Evolutionary conservation across 2,888 invertebrate genomes (phyloP), one percentile per base, ranked within the genome.

Genomic region (Lithophane leautieri): DNA sequence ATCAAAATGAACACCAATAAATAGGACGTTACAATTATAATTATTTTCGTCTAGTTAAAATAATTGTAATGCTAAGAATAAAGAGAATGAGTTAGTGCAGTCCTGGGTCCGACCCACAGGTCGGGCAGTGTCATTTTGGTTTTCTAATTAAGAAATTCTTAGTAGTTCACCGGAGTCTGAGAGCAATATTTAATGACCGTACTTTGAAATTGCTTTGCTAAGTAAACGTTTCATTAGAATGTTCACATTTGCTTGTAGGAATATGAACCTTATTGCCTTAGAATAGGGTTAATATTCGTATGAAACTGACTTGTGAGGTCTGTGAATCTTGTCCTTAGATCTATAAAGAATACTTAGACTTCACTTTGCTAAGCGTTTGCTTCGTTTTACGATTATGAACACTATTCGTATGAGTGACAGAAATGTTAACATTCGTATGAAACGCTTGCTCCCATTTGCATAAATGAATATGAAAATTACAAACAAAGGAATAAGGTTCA

Each of bases 1-100:
- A 63, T 54, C 34, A 63, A 63, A 74, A 54, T 74, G 52, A 54
- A 75, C 75, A 75, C 65, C 56, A 42, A 58, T 75, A 63, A 65
- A 75, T 58, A 66, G 47, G 66, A 75, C 65, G 66, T 65, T 14
- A 75, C 47, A 75, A 42, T 28, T 44, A 65, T 28, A 56, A 44
- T 19, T 22, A 56, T 16, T 47, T 16, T 54, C 16, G 19, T n/a
- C 16, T 8, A 65, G 11, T n/a, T 22, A 22, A 22, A 70, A 63
- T 63, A 28, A n/a, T 44, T 65, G 19, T 34, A 47, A n/a, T 47
- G 14, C 7, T 12, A 19, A n/a, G n/a, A 70, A 70, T n/a, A 28
- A 47, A 47, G 44, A 65, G 12, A n/a, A 66, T 25, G 47, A 19
- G 9, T 25, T 12, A 47, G 47, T 14, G 25, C 19, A 44, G 11